These are phyloP conservation scores for Calameuta filiformis DNA, from an alignment of 2,888 invertebrate genomes.

Conservation along the genomic window DNA sequence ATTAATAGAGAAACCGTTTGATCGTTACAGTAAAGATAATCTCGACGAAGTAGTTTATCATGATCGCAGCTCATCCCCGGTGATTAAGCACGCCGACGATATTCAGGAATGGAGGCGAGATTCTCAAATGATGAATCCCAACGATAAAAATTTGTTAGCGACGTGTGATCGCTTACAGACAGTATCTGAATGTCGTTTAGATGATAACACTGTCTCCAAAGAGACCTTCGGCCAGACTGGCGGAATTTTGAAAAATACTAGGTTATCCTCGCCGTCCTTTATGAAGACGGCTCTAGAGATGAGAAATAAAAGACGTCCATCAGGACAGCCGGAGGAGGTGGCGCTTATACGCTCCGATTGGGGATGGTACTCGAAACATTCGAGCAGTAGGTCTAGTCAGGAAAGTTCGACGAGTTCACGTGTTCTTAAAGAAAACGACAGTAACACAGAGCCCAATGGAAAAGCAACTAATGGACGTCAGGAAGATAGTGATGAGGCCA, in stretches of 20 bases:
- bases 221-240: constrained; percentile 5
- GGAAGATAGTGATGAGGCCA: constrained; percentile 54
- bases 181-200: background rate
- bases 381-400: constrained; percentile 36
- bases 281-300: constrained; percentile 66
- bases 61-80: background rate
- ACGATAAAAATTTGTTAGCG: background rate
- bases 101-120: background rate
- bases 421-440: constrained; percentile 32
- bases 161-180: background rate
- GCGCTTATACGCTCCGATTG: constrained; percentile 57
- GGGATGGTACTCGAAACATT: constrained; percentile 48
- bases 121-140: background rate
- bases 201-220: background rate
- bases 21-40: background rate
- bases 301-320: constrained; percentile 56
- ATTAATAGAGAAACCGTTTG: background rate
- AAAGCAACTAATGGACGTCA: constrained; percentile 31
- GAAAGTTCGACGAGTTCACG: constrained; percentile 27
- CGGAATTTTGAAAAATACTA: constrained; percentile 41
- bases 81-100: background rate
- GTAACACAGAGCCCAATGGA: constrained; percentile 41
- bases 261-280: constrained; percentile 59
- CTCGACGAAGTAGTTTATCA: background rate
- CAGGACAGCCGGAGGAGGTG: constrained; percentile 31